phyloP scores from a whole-genome alignment of 30 jellyfish, hydroid and myxozoan species.

The Hydractinia symbiolongicarpus region DNA sequence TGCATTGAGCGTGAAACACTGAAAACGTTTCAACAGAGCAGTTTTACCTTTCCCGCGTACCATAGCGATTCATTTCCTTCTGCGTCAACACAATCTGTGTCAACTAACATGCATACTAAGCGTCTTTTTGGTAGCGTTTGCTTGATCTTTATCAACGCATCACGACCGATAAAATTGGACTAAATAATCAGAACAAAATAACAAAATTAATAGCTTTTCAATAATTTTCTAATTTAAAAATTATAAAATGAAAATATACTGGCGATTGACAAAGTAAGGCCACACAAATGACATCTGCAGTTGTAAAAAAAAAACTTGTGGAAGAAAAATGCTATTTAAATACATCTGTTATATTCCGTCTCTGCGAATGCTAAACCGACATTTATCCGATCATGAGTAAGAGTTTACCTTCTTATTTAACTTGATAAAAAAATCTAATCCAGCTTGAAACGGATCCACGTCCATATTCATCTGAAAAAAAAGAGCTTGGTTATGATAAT shows the following conservation, averaged over 20 bases:
- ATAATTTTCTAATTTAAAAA: neutral
- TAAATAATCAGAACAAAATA: conserved; percentile 2
- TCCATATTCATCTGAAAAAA: conserved; percentile 90
- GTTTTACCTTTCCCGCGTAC: conserved; percentile 83
- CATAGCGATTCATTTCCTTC: conserved; percentile 97
- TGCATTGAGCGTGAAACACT: neutral
- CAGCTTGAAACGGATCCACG: conserved; percentile 96
- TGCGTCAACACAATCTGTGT: conserved; percentile 89
- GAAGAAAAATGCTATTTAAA: no score
- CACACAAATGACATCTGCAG: no score
- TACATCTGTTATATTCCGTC: no score
- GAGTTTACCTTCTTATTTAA: conserved; percentile 52
- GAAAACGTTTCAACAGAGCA: neutral
- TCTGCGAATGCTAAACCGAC: no score
- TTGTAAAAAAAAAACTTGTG: no score
- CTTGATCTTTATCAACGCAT: conserved; percentile 62
- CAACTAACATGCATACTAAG: conserved; percentile 77
- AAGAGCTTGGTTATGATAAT: neutral
- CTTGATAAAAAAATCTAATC: conserved; percentile 87
- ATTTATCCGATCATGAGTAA: no score
- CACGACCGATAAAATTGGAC: conserved; percentile 93
- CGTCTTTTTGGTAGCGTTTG: conserved; percentile 44
- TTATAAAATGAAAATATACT: neutral
- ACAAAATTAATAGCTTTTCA: neutral
- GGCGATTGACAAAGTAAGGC: no score